Percentiles rank a stretch among this genome's conserved stretches.
phyloP scores from a whole-genome alignment of 2,888 invertebrate species.

The Synanthedon myopaeformis region DNA sequence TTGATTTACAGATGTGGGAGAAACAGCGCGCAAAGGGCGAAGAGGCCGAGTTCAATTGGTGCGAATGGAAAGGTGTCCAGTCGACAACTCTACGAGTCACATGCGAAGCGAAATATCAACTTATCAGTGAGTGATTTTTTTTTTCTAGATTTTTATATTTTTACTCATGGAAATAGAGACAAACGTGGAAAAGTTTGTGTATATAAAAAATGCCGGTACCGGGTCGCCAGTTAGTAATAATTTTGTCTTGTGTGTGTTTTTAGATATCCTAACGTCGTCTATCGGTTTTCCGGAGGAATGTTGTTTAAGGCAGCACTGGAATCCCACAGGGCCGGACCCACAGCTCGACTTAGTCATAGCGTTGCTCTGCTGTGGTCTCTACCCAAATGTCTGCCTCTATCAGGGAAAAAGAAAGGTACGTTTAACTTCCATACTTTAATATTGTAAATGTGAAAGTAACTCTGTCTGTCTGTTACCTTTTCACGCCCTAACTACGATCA shows the following conservation, averaged over 20 bases:
- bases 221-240: background rate
- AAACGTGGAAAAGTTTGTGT: too few relatives aligned
- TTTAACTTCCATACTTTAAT: too few relatives aligned
- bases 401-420: slow-evolving; percentile 91
- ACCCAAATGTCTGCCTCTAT: slow-evolving; percentile 96
- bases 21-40: slow-evolving; percentile 76
- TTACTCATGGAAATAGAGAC: too few relatives aligned
- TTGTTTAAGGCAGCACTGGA: slow-evolving; percentile 79
- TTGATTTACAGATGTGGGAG: slow-evolving; percentile 73
- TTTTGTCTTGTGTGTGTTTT: slow-evolving; percentile 42
- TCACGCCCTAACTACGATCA: too few relatives aligned
- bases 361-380: slow-evolving; percentile 89
- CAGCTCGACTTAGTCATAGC: slow-evolving; percentile 86
- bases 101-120: slow-evolving; percentile 85
- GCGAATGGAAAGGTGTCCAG: slow-evolving; percentile 91
- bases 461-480: too few relatives aligned
- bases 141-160: too few relatives aligned
- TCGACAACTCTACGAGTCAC: slow-evolving; percentile 91
- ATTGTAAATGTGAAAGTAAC: too few relatives aligned
- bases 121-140: slow-evolving; percentile 41
- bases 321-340: slow-evolving; percentile 81
- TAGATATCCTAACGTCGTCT: slow-evolving; percentile 73
- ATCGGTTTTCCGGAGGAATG: slow-evolving; percentile 92
- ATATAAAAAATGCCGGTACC: too few relatives aligned
- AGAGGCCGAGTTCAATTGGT: slow-evolving; percentile 84